These are phyloP conservation scores for Tipula helvola DNA, from an alignment of 2,888 invertebrate genomes.

Conservation along the genomic window DNA sequence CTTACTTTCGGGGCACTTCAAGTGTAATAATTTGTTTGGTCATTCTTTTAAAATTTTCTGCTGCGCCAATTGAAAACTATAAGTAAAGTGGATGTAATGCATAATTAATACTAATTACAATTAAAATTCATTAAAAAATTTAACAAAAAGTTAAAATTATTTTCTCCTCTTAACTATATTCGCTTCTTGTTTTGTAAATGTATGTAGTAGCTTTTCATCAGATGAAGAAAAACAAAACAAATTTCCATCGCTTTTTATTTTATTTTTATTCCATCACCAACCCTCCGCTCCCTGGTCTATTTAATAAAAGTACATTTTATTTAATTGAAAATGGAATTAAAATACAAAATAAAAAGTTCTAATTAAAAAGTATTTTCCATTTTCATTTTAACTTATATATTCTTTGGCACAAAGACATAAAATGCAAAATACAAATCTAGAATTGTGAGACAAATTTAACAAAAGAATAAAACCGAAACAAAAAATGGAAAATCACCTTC, in stretches of 20 bases:
- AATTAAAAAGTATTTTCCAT: background rate
- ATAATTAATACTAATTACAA: background rate
- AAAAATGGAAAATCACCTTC: background rate
- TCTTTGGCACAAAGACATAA: background rate
- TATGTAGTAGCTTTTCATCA: background rate
- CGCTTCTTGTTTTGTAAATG: background rate
- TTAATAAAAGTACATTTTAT: background rate
- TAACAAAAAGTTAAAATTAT: background rate
- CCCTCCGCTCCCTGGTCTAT: background rate
- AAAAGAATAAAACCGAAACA: background rate
- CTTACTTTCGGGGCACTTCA: background rate
- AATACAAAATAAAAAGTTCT: background rate
- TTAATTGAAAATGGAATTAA: background rate
- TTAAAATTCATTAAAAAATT: background rate
- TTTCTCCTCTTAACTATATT: background rate
- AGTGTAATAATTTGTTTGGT: background rate
- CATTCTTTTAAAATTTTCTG: background rate
- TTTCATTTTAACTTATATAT: background rate
- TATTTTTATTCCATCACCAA: background rate
- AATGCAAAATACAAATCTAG: background rate
- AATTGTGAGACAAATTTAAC: background rate
- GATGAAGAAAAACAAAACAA: background rate
- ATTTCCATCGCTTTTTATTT: background rate
- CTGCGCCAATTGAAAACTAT: background rate
- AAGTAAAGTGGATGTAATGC: background rate